phyloP scores from a whole-genome alignment of 2,113 vertebrate genomes.

The Sciurus niger region DNA sequence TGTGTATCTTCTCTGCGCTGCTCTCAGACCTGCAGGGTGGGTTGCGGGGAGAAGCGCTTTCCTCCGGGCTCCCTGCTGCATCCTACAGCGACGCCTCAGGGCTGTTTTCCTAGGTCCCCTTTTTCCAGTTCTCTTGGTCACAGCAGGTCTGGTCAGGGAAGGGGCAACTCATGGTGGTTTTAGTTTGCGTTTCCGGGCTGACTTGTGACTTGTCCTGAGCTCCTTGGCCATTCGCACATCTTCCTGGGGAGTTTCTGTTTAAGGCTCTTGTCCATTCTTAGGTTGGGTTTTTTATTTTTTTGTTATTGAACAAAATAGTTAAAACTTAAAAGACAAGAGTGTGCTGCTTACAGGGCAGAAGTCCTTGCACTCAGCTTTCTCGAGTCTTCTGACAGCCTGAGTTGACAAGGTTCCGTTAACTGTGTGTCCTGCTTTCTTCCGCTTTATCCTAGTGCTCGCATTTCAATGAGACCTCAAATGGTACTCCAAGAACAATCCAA shows the following conservation, averaged over 20 bases:
- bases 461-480: neutral
- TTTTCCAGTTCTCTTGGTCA: no score
- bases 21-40: no score
- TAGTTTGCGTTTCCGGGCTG: no score
- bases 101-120: no score
- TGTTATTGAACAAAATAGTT: neutral
- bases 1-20: no score
- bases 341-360: neutral
- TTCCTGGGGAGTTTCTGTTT: neutral
- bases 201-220: neutral
- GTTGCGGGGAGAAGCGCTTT: accelerated
- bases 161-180: neutral
- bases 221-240: neutral
- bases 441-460: neutral
- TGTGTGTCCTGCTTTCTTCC: neutral
- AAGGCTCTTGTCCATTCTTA: neutral
- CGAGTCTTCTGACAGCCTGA: neutral
- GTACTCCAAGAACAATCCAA: neutral
- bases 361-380: neutral
- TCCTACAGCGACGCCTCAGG: no score
- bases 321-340: neutral
- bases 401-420: neutral
- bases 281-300: neutral
- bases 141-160: no score
- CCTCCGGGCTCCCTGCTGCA: neutral